Evolutionary conservation across 2,797 vertebrate species (phyloP).

Genomic region (Erithacus rubecula): DNA sequence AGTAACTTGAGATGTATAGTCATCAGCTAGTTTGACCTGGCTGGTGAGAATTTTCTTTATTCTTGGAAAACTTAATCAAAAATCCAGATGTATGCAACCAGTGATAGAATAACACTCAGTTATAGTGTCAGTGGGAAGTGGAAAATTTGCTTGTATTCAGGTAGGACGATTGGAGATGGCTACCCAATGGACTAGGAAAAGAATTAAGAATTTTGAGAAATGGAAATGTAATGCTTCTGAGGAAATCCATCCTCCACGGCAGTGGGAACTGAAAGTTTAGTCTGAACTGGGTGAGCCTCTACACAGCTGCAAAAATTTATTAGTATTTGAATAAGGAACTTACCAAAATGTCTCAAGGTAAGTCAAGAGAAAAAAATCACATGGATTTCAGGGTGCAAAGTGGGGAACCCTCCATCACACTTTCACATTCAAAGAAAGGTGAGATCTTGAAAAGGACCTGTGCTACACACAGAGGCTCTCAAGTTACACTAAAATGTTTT

Average conservation of each 20-base stretch:
- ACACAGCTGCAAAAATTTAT: neutral
- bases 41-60: slow-evolving; percentile 65
- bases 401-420: neutral
- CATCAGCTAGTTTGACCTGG: slow-evolving; percentile 68
- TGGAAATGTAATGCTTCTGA: neutral
- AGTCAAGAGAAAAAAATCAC: neutral
- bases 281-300: neutral
- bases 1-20: slow-evolving; percentile 71
- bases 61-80: slow-evolving; percentile 68
- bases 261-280: neutral
- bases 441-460: neutral
- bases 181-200: neutral
- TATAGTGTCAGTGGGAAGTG: slow-evolving; percentile 33
- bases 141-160: slow-evolving; percentile 26
- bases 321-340: neutral
- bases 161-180: neutral
- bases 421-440: neutral
- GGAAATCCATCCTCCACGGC: neutral
- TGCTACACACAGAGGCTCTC: rapidly evolving
- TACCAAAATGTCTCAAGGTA: neutral
- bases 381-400: neutral
- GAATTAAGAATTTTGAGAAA: neutral
- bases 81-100: slow-evolving; percentile 66
- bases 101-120: neutral
- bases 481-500: neutral